These are phyloP conservation scores for Actinia equina DNA, from an alignment of 64 coral and sea anemone species.

Conservation along the genomic window DNA sequence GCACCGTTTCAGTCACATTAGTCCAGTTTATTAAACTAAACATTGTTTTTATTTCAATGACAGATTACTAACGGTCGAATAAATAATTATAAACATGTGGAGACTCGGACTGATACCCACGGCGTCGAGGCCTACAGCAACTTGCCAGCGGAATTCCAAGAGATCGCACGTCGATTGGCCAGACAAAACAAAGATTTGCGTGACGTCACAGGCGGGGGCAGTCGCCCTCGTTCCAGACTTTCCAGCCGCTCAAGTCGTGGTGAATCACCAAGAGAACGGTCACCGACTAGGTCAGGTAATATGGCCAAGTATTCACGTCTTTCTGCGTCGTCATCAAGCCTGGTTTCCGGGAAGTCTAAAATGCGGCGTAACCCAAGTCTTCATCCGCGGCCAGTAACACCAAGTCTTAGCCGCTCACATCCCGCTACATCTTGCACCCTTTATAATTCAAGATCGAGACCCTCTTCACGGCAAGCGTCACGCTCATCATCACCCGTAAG, in stretches of 20 bases:
- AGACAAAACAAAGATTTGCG: constrained; percentile 74
- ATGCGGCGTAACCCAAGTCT: constrained; percentile 58
- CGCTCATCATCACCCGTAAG: constrained; percentile 60
- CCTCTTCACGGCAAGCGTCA: constrained; percentile 74
- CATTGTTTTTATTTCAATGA: background rate
- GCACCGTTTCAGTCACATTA: too few species aligned
- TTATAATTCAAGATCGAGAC: constrained; percentile 65
- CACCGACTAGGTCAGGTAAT: background rate
- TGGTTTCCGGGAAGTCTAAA: constrained; percentile 7
- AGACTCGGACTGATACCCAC: constrained; percentile 82
- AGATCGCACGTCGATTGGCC: constrained; percentile 83
- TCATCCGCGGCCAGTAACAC: constrained; percentile 53
- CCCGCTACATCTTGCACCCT: constrained; percentile 65
- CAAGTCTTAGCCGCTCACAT: constrained; percentile 80
- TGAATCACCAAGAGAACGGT: constrained; percentile 24
- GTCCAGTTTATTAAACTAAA: too few species aligned
- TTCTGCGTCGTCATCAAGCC: constrained; percentile 28
- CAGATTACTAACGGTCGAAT: constrained; percentile 56
- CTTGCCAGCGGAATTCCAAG: constrained; percentile 88
- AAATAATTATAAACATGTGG: constrained; percentile 50
- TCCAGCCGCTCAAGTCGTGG: constrained; percentile 66
- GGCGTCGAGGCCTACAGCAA: constrained; percentile 81
- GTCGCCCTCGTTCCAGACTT: constrained; percentile 44
- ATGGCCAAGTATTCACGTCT: constrained; percentile 7
- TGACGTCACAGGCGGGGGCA: constrained; percentile 41